Percentiles rank a stretch among this genome's conserved stretches.
These are phyloP conservation scores for Drosophila auraria DNA, from an alignment of 1,140 invertebrate species.

Conservation along the genomic window DNA sequence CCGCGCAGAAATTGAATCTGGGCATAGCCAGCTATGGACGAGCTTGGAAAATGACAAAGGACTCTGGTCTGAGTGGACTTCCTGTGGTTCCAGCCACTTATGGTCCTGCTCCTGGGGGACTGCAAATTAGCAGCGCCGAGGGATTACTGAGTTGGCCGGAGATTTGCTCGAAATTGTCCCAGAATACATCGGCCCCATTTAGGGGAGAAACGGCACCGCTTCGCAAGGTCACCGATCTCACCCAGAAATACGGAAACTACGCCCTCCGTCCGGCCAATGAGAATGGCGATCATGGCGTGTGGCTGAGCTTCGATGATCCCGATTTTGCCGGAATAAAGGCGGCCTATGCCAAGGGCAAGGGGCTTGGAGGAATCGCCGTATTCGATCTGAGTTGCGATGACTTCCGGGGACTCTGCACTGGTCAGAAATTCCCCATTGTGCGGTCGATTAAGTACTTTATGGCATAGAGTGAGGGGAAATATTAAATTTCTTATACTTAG, in stretches of 20 bases:
- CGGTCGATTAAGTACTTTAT: slow-evolving; percentile 86
- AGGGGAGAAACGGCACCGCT: slow-evolving; percentile 88
- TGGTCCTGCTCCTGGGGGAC: slow-evolving; percentile 88
- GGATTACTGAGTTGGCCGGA: slow-evolving; percentile 89
- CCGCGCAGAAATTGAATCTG: slow-evolving; percentile 91
- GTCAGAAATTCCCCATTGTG: slow-evolving; percentile 90
- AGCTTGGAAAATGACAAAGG: slow-evolving; percentile 91
- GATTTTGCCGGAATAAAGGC: slow-evolving; percentile 94
- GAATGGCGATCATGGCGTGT: slow-evolving; percentile 90
- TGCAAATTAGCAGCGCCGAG: slow-evolving; percentile 87
- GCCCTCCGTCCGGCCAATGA: slow-evolving; percentile 89
- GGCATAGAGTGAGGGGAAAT: slow-evolving; percentile 28
- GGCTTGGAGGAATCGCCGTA: slow-evolving; percentile 92
- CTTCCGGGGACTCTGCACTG: slow-evolving; percentile 91
- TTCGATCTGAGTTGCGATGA: slow-evolving; percentile 93
- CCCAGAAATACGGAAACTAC: slow-evolving; percentile 91
- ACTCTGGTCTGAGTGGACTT: slow-evolving; percentile 90
- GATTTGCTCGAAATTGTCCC: slow-evolving; percentile 86
- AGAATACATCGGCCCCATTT: slow-evolving; percentile 86
- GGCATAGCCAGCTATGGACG: slow-evolving; percentile 93
- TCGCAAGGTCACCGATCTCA: slow-evolving; percentile 90
- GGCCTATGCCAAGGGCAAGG: slow-evolving; percentile 89
- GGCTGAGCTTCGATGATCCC: slow-evolving; percentile 95
- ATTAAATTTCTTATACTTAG: neutral
- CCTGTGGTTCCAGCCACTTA: slow-evolving; percentile 89